A percentile compares a stretch with the other conserved stretches of the same genome.
phyloP scores from a whole-genome alignment of 2,113 vertebrate genomes.

The Leiothrix lutea region DNA sequence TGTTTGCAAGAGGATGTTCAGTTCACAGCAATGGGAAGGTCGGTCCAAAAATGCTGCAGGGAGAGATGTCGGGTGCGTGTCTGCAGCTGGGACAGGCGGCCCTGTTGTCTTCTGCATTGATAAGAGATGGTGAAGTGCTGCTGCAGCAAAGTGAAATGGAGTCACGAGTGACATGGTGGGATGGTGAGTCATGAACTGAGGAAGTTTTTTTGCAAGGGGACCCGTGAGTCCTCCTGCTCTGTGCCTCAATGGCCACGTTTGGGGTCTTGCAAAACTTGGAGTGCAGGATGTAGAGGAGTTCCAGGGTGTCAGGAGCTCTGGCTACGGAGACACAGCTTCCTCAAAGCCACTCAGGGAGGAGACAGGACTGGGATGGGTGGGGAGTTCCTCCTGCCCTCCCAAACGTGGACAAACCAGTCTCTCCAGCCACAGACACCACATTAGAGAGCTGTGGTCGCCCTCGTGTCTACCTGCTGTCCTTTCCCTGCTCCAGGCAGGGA shows the following conservation, averaged over 20 bases:
- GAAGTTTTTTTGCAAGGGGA: background rate
- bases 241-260: fast-evolving
- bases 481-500: background rate
- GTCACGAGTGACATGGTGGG: background rate
- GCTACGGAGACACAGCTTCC: background rate
- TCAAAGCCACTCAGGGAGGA: background rate
- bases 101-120: background rate
- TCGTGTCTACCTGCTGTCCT: background rate
- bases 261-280: background rate
- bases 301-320: fast-evolving
- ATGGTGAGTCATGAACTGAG: background rate
- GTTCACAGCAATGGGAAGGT: fast-evolving
- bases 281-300: background rate
- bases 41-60: background rate
- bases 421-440: constrained; percentile 14
- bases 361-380: background rate
- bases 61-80: fast-evolving
- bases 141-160: background rate
- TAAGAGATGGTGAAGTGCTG: background rate
- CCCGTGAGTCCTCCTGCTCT: background rate
- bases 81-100: background rate
- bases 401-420: background rate
- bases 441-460: background rate
- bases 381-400: background rate
- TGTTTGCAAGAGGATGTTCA: background rate